Evolutionary conservation across 2,888 invertebrate species (phyloP).

Genomic region (Nezara viridula): DNA sequence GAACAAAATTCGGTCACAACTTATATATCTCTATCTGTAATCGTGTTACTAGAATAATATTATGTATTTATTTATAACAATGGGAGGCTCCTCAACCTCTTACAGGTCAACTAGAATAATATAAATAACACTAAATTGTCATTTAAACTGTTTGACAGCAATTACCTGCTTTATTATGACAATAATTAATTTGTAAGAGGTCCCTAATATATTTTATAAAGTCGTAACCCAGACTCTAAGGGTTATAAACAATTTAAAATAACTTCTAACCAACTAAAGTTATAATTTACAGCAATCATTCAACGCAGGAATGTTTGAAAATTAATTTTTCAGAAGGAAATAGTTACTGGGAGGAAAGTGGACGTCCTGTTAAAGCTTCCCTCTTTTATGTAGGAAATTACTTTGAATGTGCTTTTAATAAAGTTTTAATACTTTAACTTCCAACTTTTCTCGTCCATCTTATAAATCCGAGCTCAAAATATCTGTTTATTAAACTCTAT

Average conservation of each 20-base stretch:
- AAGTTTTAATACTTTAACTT: conserved; percentile 31
- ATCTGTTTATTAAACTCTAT: conserved; percentile 18
- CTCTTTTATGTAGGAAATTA: conserved; percentile 41
- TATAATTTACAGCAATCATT: not conserved
- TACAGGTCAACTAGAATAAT: no score
- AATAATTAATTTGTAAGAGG: no score
- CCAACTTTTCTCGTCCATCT: conserved; percentile 17
- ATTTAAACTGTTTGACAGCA: no score
- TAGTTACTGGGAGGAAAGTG: not conserved
- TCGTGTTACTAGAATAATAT: no score
- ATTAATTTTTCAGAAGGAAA: conserved; percentile 15
- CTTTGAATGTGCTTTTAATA: conserved; percentile 27
- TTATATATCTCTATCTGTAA: no score
- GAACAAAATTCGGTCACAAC: no score
- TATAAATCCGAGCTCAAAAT: not conserved
- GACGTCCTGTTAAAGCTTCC: conserved; percentile 1
- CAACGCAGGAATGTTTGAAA: not conserved
- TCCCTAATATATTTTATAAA: not conserved
- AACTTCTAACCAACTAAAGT: conserved; percentile 10
- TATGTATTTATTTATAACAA: no score
- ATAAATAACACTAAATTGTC: no score
- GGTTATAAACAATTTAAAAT: not conserved
- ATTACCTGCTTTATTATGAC: no score
- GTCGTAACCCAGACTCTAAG: not conserved
- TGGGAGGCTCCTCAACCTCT: no score